phyloP scores from a whole-genome alignment of 2,888 invertebrate genomes.

The Ennomos erosarius region DNA sequence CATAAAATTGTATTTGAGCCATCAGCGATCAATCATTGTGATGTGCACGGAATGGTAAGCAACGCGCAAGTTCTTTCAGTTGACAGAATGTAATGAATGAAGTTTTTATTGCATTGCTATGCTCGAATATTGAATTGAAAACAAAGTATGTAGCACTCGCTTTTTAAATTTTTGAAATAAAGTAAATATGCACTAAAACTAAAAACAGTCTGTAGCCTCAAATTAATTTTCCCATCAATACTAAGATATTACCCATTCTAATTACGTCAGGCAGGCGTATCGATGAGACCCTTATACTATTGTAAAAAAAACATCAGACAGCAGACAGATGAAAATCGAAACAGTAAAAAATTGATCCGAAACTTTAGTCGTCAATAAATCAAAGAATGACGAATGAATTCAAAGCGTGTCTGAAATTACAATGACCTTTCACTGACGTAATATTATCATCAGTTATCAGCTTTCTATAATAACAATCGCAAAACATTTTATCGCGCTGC shows the following conservation, averaged over 20 bases:
- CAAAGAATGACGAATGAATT: constrained; percentile 22
- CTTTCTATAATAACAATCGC: constrained; percentile 34
- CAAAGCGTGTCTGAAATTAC: constrained; percentile 22
- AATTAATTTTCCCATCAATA: no score
- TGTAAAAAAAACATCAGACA: no score
- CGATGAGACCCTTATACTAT: no score
- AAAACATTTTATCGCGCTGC: constrained; percentile 20
- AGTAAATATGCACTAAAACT: no score
- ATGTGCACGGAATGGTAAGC: constrained; percentile 12
- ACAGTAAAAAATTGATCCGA: background rate
- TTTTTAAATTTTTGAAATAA: no score
- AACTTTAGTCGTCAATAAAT: constrained; percentile 6
- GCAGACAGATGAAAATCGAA: background rate
- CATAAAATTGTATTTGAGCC: constrained; percentile 1
- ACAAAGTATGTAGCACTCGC: no score
- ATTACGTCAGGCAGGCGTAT: no score
- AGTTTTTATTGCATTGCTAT: constrained; percentile 12
- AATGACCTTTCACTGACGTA: constrained; percentile 35
- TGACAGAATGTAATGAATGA: constrained; percentile 12
- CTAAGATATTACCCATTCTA: no score
- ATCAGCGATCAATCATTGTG: constrained; percentile 11
- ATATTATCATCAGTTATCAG: constrained; percentile 32
- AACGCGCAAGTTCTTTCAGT: background rate
- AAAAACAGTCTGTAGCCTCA: no score
- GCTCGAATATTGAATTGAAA: background rate